These are phyloP conservation scores for Amazonetta brasiliensis DNA, from an alignment of 2,797 vertebrate genomes.

Conservation along the genomic window DNA sequence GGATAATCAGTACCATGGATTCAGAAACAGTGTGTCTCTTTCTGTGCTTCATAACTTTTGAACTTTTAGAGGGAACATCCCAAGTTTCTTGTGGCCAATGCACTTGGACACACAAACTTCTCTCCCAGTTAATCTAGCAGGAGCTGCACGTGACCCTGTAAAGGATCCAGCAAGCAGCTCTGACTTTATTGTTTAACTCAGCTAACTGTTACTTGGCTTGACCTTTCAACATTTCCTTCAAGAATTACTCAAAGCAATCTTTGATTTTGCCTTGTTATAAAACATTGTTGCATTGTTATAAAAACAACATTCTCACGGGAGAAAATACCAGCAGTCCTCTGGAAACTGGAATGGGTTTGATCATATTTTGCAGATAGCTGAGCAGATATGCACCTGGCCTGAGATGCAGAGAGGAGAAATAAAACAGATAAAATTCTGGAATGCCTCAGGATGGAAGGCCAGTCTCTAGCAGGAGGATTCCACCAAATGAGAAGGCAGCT, in stretches of 20 bases:
- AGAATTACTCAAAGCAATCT: constrained; percentile 2
- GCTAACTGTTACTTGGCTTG: constrained; percentile 24
- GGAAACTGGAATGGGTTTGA: background rate
- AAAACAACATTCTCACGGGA: background rate
- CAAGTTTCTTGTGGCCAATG: background rate
- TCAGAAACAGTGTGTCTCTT: constrained; percentile 16
- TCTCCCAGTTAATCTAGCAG: background rate
- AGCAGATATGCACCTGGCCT: background rate
- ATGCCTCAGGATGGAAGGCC: background rate
- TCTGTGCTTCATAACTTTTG: constrained; percentile 33
- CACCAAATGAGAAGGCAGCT: background rate
- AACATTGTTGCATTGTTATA: background rate
- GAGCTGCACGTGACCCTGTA: constrained; percentile 27
- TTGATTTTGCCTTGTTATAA: constrained; percentile 10
- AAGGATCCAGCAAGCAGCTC: background rate
- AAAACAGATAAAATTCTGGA: background rate
- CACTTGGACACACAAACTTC: constrained; percentile 5
- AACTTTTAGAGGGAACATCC: background rate
- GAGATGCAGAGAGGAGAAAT: background rate
- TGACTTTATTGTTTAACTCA: constrained; percentile 65
- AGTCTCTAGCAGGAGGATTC: background rate
- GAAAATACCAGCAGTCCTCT: background rate
- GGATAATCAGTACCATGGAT: background rate
- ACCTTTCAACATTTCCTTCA: constrained; percentile 49
- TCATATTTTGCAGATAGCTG: background rate